phyloP scores from a whole-genome alignment of 2,888 invertebrate genomes.

The Eudemis profundana region DNA sequence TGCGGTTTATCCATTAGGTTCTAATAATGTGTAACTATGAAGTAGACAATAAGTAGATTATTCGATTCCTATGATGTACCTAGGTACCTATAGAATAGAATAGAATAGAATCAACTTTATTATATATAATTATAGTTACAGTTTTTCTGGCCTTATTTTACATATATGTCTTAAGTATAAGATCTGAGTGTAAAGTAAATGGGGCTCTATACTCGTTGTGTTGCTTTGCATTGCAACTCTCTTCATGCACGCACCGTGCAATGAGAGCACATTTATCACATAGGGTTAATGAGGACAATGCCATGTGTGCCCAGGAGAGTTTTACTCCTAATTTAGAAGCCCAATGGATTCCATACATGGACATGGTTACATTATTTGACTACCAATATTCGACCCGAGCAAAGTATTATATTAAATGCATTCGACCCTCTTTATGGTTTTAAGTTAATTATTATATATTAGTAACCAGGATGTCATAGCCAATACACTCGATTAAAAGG shows the following conservation, averaged over 20 bases:
- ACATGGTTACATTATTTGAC: conserved; percentile 40
- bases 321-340: conserved; percentile 56
- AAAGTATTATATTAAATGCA: neutral
- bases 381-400: conserved; percentile 16
- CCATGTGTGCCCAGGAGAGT: conserved; percentile 58
- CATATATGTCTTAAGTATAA: too few relatives aligned
- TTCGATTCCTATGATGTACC: too few relatives aligned
- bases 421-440: neutral
- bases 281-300: conserved; percentile 58
- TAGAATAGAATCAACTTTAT: too few relatives aligned
- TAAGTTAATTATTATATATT: neutral
- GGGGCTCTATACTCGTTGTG: too few relatives aligned
- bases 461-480: neutral
- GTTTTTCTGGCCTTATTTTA: too few relatives aligned
- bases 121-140: too few relatives aligned
- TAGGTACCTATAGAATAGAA: neutral
- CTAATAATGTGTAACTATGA: too few relatives aligned
- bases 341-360: conserved; percentile 48
- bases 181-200: too few relatives aligned
- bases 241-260: conserved; percentile 42
- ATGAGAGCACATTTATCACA: conserved; percentile 40
- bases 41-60: too few relatives aligned
- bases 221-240: conserved; percentile 33
- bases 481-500: neutral
- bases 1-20: too few relatives aligned